Percentiles rank a stretch among this genome's conserved stretches.
Evolutionary conservation across 2,888 invertebrate species (phyloP).

Genomic region (Neoaliturus tenellus): DNA sequence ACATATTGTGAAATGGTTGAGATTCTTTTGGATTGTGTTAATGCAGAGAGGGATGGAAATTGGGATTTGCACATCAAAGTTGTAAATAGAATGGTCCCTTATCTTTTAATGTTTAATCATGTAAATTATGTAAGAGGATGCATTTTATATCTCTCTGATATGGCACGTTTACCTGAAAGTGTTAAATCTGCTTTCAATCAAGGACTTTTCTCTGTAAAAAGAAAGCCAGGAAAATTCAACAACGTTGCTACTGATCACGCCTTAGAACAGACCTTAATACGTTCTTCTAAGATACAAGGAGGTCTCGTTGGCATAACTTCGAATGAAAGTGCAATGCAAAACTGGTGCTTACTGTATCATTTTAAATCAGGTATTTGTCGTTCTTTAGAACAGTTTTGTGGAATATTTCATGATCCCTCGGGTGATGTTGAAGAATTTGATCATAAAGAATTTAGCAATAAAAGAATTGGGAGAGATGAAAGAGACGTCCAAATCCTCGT

Average conservation of each 20-base stretch:
- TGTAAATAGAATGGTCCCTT: constrained; percentile 11
- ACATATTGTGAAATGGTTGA: constrained; percentile 16
- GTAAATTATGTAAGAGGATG: constrained; percentile 32
- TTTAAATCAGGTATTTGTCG: constrained; percentile 17
- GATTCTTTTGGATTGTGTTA: not conserved
- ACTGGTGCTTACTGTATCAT: constrained; percentile 23
- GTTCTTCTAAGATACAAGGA: constrained; percentile 16
- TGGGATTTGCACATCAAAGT: not conserved
- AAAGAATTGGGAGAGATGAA: not conserved
- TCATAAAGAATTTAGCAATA: constrained; percentile 13
- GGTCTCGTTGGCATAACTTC: constrained; percentile 27
- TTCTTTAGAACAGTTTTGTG: not conserved
- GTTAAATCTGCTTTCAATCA: constrained; percentile 15
- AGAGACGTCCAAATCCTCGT: not conserved
- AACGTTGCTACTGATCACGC: constrained; percentile 18
- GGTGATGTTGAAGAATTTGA: constrained; percentile 7
- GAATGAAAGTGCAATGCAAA: not conserved
- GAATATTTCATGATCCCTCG: constrained; percentile 18
- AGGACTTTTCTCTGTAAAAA: constrained; percentile 11
- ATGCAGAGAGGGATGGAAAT: constrained; percentile 8
- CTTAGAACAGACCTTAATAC: constrained; percentile 11
- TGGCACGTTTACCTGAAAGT: not conserved
- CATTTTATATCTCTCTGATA: not conserved
- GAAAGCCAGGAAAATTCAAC: constrained; percentile 19
- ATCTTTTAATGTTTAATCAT: constrained; percentile 14